Evolutionary conservation across 2,888 invertebrate genomes (phyloP).

Genomic region (Chelonus formosanus): DNA sequence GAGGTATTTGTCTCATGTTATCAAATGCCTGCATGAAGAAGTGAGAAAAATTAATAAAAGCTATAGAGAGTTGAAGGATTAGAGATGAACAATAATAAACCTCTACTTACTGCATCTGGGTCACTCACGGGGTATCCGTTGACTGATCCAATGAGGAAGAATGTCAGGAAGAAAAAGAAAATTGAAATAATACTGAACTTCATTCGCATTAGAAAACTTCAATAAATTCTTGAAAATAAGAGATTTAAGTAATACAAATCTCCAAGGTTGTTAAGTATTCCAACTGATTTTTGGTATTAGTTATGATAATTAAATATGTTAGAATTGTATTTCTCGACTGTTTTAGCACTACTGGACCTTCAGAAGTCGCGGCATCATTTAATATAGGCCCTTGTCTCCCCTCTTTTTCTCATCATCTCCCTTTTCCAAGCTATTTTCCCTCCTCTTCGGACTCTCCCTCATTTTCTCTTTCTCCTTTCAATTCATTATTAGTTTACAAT

Average conservation of each 20-base stretch:
- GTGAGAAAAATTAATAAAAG: conserved; percentile 5
- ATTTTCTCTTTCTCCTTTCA: conserved; percentile 20
- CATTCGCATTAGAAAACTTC: conserved; percentile 36
- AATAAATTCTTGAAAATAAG: neutral
- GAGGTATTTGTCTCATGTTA: conserved; percentile 80
- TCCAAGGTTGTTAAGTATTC: no score
- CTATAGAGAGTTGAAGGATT: neutral
- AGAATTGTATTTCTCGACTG: conserved; percentile 36
- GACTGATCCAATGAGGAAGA: conserved; percentile 47
- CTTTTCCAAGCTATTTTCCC: conserved; percentile 16
- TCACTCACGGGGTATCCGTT: conserved; percentile 58
- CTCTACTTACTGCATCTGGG: conserved; percentile 58
- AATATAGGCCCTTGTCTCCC: conserved; percentile 54
- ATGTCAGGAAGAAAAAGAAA: conserved; percentile 39
- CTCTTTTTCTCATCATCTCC: conserved; percentile 37
- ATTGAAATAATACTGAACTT: conserved; percentile 36
- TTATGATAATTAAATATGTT: neutral
- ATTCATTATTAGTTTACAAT: neutral
- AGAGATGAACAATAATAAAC: no score
- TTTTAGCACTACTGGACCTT: conserved; percentile 49
- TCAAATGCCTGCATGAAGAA: conserved; percentile 70
- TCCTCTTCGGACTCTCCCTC: conserved; percentile 4
- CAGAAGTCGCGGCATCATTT: conserved; percentile 59
- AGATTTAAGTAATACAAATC: no score
- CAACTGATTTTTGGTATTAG: no score